A percentile compares a stretch with the other conserved stretches of the same genome.
Evolutionary conservation across 2,113 vertebrate genomes (phyloP).

Genomic region (Xenopus tropicalis): DNA sequence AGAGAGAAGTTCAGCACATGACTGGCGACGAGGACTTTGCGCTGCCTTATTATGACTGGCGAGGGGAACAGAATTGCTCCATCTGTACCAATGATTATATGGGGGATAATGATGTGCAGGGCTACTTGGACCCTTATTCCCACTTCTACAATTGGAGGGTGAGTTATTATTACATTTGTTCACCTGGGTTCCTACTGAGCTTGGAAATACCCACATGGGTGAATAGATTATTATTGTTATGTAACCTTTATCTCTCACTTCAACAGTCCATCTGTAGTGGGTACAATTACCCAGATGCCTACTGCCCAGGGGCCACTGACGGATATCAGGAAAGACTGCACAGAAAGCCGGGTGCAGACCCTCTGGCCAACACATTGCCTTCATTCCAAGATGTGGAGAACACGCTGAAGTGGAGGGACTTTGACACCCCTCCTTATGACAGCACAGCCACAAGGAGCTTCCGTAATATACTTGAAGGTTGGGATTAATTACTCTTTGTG

Average conservation of each 20-base stretch:
- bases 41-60: slow-evolving; percentile 50
- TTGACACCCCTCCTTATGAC: slow-evolving; percentile 5
- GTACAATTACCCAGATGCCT: slow-evolving; percentile 10
- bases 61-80: slow-evolving; percentile 43
- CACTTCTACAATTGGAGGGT: slow-evolving; percentile 47
- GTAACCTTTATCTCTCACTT: no score
- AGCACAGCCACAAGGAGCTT: background rate
- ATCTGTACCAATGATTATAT: slow-evolving; percentile 47
- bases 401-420: slow-evolving; percentile 10
- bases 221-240: no score
- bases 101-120: slow-evolving; percentile 33
- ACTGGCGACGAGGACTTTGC: slow-evolving; percentile 47
- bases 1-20: slow-evolving; percentile 46
- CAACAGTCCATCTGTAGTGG: slow-evolving; percentile 30
- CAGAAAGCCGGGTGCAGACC: slow-evolving; percentile 16
- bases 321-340: background rate
- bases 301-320: slow-evolving; percentile 10
- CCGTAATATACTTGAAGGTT: slow-evolving; percentile 30
- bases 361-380: background rate
- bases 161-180: background rate
- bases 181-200: background rate
- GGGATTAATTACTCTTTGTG: background rate
- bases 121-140: slow-evolving; percentile 28
- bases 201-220: no score
- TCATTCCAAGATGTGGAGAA: slow-evolving; percentile 19